Base-by-base conservation (phyloP, 2,888 invertebrate species). In the Trichogramma evanescens region DNA sequence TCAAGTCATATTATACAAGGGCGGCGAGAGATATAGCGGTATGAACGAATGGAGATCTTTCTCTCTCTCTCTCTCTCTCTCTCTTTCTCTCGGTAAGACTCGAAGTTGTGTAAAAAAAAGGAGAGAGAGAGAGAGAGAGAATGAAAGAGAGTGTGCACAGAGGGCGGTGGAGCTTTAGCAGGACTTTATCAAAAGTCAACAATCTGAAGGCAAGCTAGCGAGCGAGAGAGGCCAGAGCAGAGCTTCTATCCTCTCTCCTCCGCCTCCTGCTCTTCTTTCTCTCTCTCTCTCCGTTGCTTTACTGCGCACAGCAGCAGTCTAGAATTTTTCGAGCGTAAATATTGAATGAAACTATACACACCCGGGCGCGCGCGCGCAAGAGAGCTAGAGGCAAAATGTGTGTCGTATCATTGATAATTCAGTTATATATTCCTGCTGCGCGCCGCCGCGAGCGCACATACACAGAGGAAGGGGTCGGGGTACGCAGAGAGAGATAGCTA, bases 111-210 rank as follows among this genome's bases (percentile, higher is more conserved):
- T n/a, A 13, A 6, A 13, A 48, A 13, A 10, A 46, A 26, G 13
- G 13, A 13, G 13, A 13, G 13, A 13, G 13, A 13, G 9, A 13
- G 9, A 46, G 2, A 10, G 4, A 46, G 10, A 46, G 10, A 52
- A 50, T 44, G 44, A 56, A 54, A 52, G 38, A 53, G 41, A 13
- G 38, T 3, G 5, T 5, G 8, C 5, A 8, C 13, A 50, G 10
- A 13, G 13, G 50, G 26, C 13, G 8, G 26, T 9, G 50, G 6
- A 13, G 10, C 13, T 5, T 8, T 26, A 5, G 26, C 50, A 4
- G 13, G 10, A 4, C 43, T 39, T 56, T 52, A 60, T 56, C 53
- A 50, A 50, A 50, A 49, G 56, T 61, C 53, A 46, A 59, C 55
- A 58, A 26, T 26, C 26, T 26, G 26, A 3, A 26, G 26, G 26